A percentile compares a stretch with the other conserved stretches of the same genome.
Conservation (phyloP, 2,888 invertebrate genomes). For the Pyrrhosoma nymphula region DNA sequence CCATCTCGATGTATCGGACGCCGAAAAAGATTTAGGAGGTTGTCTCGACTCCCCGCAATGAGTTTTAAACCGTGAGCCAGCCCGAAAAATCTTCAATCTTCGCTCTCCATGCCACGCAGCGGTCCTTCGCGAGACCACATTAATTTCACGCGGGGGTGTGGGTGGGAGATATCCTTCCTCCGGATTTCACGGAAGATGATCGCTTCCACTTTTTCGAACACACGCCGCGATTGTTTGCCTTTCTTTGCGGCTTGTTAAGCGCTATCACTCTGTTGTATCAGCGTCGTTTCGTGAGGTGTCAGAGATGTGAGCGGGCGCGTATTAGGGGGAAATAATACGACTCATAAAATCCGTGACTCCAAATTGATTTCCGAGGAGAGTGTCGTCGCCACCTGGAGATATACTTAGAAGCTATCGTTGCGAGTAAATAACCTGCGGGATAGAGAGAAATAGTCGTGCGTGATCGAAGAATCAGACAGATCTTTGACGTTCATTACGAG, state of each 20-base stretch:
- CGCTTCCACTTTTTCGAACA: background rate
- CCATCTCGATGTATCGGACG: constrained; percentile 43
- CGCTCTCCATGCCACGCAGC: background rate
- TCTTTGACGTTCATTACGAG: background rate
- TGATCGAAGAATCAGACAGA: background rate
- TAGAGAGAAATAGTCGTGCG: background rate
- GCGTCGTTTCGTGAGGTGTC: background rate
- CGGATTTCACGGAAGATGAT: background rate
- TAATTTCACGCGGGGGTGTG: background rate
- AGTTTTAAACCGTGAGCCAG: background rate
- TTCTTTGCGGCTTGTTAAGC: background rate
- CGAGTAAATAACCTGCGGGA: background rate
- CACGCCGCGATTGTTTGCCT: background rate
- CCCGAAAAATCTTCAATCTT: background rate
- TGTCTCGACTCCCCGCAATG: background rate
- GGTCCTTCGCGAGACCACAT: background rate
- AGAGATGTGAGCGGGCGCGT: background rate
- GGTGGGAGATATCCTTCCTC: background rate
- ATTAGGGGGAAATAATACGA: background rate
- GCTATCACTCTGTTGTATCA: background rate
- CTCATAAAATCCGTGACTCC: background rate
- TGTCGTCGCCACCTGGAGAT: background rate
- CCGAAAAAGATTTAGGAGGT: constrained; percentile 19
- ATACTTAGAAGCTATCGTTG: background rate
- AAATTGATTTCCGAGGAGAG: background rate